phyloP scores from a whole-genome alignment of 2,797 vertebrate species.

The Australoheros facetus region DNA sequence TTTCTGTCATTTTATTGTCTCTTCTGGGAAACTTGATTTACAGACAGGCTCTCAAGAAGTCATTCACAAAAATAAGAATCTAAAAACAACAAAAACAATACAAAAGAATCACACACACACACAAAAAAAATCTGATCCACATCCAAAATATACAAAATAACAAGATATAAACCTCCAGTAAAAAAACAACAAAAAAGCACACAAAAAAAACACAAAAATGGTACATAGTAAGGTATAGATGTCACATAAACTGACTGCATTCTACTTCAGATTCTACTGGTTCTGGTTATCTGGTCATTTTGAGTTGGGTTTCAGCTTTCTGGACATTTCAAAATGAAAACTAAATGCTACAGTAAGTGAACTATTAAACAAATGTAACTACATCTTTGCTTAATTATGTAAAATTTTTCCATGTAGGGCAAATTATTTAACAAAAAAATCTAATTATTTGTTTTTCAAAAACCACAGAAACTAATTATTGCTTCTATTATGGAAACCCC shows the following conservation, averaged over 20 bases:
- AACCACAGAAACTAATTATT: constrained; percentile 18
- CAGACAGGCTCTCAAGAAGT: too few relatives aligned
- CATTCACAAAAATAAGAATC: too few relatives aligned
- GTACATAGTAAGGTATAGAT: too few relatives aligned
- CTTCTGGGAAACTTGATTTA: too few relatives aligned
- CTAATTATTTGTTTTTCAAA: constrained; percentile 7
- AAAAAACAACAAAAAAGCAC: too few relatives aligned
- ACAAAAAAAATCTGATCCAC: too few relatives aligned
- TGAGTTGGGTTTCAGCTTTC: neutral
- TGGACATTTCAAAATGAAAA: neutral
- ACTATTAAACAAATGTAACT: neutral
- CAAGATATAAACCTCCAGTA: too few relatives aligned
- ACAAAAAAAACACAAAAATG: too few relatives aligned
- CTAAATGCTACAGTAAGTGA: neutral
- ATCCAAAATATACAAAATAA: too few relatives aligned
- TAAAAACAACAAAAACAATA: too few relatives aligned
- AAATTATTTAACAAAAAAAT: neutral
- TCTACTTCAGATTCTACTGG: neutral
- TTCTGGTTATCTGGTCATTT: neutral
- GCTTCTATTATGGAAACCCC: constrained; percentile 9
- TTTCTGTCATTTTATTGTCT: neutral
- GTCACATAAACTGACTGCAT: too few relatives aligned
- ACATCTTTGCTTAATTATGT: neutral
- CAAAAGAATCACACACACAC: too few relatives aligned
- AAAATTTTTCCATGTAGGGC: neutral